Evolutionary conservation across 2,888 invertebrate genomes (phyloP), one percentile per base, ranked within the genome.

Genomic region (Tachina grossa): DNA sequence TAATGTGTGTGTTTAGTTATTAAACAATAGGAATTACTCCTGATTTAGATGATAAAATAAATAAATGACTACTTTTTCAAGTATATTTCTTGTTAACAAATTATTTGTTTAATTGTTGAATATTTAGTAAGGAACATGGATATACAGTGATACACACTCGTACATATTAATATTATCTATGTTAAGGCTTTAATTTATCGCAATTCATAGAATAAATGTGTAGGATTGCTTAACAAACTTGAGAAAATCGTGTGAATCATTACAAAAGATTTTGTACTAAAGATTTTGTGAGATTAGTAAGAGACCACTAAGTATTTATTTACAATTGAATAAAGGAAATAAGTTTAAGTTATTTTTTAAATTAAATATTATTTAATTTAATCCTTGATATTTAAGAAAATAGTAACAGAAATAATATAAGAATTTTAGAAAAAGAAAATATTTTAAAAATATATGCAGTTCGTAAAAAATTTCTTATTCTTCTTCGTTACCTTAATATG

Each of bases 31-130:
- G 76, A 66, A 51, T 83, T 72, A 65, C 57, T 77, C 13, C 51
- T 31, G 74, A 43, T 75, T 68, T 81, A 45, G 51, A 81, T 81
- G 59, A 51, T 68, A 74, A 68, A 66, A 75, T 59, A 81, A 75
- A 81, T 81, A 81, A 63, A 66, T 66, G 59, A 74, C 39, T 43
- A 6, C 11, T 43, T 81, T 43, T 59, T 51, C 66, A 81, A 74
- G 80, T 59, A 66, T 75, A 59, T 43, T 66, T 75, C 66, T 43
- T 66, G 49, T 59, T 71, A 63, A 31, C 59, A 81, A 49, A 63
- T 51, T 81, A 59, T 81, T 81, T 81, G 45, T 19, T 22, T 59
- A 59, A 61, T 45, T 81, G 45, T 81, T 74, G 49, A 59, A 74
- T 31, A 74, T 31, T 53, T 61, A 22, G 61, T 39, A 4, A 14